Evolutionary conservation across 1,140 invertebrate species (phyloP), one percentile per base, ranked within the genome.

Genomic region (Zaprionus camerounensis): DNA sequence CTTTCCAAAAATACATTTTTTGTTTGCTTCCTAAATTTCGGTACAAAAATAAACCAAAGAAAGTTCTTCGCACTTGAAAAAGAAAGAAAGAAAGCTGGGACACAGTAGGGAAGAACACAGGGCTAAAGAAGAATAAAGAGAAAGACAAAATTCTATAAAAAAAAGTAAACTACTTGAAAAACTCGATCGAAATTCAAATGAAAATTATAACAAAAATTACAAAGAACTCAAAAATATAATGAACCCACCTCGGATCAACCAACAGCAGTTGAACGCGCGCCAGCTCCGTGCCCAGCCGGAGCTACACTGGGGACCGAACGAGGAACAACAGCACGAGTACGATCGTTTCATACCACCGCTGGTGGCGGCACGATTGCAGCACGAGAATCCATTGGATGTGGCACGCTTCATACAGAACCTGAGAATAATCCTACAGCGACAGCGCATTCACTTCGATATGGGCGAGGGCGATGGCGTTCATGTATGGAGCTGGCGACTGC

Each of bases 391-490:
- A 5, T 13, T 51, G 17, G 69, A 82, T 41, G 61, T 72, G 20
- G 63, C 53, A 3, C 55, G 76, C 0, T 85, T 56, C 24, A 53
- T 81, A 9, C 26, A 79, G 36, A 81, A 79, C 11, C 12, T 85
- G 36, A 41, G 76, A 4, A 57, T 68, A 3, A 28, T 82, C 11
- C 24, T 86, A 17, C 64, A 77, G 3, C 82, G 66, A 0, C 76
- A 71, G 36, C 56, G 70, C 5, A 28, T 57, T 2, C 72, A 79
- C 20, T 69, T 86, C n/a, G 73, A 81, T 17, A 28, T 66, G 63
- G 82, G 82, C 15, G 76, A 69, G 28, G 82, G 83, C 12, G 83
- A 86, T 44, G 73, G 77, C 7, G 6, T 71, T 5, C 66, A 71
- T 11, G 76, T 86, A 6, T 82, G 80, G 73, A 86, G 56, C 24